phyloP scores from a whole-genome alignment of 2,113 vertebrate genomes.

The Nothobranchius furzeri region DNA sequence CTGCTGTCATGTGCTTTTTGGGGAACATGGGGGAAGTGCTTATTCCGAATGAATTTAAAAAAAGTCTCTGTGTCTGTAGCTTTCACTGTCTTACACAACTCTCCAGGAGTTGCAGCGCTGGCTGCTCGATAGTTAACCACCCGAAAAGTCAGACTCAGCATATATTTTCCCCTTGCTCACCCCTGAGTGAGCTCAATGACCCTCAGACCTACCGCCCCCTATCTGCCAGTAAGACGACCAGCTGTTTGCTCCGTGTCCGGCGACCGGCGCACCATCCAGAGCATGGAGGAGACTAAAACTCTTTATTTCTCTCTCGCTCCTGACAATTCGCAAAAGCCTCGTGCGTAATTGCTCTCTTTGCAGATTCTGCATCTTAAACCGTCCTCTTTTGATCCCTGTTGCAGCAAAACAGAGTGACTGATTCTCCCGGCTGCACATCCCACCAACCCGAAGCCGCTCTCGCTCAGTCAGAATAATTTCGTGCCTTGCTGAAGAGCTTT shows the following conservation, averaged over 20 bases:
- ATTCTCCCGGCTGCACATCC: slow-evolving; percentile 18
- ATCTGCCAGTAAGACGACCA: slow-evolving; percentile 57
- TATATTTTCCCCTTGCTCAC: slow-evolving; percentile 68
- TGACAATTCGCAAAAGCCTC: background rate
- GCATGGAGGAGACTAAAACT: slow-evolving; percentile 2
- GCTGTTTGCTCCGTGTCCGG: slow-evolving; percentile 56
- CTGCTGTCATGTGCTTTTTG: slow-evolving; percentile 36
- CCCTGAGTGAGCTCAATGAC: slow-evolving; percentile 66
- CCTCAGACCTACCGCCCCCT: slow-evolving; percentile 79
- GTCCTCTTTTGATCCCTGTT: background rate
- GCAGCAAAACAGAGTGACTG: slow-evolving; percentile 12
- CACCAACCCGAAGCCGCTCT: slow-evolving; percentile 9
- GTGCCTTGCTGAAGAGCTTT: slow-evolving; percentile 4
- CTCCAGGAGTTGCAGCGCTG: slow-evolving; percentile 72
- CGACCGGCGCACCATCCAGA: slow-evolving; percentile 44
- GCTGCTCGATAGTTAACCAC: slow-evolving; percentile 72
- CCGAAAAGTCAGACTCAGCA: slow-evolving; percentile 75
- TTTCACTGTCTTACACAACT: slow-evolving; percentile 75
- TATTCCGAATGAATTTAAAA: slow-evolving; percentile 45
- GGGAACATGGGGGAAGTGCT: slow-evolving; percentile 61
- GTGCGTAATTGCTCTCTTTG: background rate
- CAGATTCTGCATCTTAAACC: slow-evolving; percentile 30
- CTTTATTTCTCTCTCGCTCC: background rate
- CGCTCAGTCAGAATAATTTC: background rate
- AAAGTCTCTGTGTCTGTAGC: slow-evolving; percentile 43